These are phyloP conservation scores for Lateolabrax maculatus DNA, from an alignment of 2,797 vertebrate species.

Conservation along the genomic window DNA sequence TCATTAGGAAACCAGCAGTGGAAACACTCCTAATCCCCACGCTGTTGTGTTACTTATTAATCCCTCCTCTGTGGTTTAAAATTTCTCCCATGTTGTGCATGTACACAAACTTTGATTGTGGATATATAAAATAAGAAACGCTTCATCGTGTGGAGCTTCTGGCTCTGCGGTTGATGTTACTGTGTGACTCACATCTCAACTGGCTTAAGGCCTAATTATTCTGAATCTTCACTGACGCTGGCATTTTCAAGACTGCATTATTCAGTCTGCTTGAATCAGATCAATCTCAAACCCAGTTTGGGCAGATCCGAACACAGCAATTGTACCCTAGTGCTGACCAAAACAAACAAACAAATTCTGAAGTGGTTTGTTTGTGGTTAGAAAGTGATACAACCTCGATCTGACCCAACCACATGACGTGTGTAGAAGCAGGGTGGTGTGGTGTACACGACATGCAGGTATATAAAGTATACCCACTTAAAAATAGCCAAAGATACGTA, in stretches of 20 bases:
- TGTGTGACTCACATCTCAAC: neutral
- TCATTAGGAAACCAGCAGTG: conserved; percentile 30
- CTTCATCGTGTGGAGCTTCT: conserved; percentile 25
- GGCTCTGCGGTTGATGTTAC: neutral
- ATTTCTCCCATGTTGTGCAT: conserved; percentile 34
- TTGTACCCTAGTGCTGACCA: neutral
- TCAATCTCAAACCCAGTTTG: no score
- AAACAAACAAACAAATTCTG: neutral
- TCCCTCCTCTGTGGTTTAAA: conserved; percentile 63
- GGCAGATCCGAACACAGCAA: neutral
- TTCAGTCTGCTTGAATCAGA: neutral
- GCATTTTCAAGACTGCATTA: neutral
- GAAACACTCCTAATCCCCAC: conserved; percentile 40
- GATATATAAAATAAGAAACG: conserved; percentile 45
- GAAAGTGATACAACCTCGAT: no score
- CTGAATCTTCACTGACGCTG: neutral
- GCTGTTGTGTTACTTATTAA: conserved; percentile 54
- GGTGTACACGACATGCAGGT: no score
- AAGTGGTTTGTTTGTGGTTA: neutral
- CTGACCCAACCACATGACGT: no score
- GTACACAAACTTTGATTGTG: conserved; percentile 27
- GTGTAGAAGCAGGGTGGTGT: no score
- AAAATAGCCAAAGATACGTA: no score
- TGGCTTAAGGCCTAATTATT: neutral
- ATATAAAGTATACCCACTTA: no score